phyloP scores from a whole-genome alignment of 2,113 vertebrate species.

The Paradisaea rubra region DNA sequence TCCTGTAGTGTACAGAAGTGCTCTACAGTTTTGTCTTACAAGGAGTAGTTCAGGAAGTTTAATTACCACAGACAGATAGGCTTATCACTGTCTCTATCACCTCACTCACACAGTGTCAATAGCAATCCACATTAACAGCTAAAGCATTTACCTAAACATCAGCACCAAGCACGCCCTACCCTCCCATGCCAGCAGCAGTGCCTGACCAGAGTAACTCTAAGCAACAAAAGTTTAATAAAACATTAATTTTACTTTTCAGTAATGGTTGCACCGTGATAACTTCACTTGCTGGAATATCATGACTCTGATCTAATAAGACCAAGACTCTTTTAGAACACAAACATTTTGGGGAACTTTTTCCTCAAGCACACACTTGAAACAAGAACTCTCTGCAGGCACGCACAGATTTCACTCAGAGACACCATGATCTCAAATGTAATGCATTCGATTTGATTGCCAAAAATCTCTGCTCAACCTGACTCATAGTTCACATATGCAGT shows the following conservation, averaged over 20 bases:
- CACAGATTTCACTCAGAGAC: neutral
- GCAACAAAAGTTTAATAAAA: neutral
- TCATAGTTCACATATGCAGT: neutral
- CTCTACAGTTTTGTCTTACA: neutral
- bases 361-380: neutral
- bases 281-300: neutral
- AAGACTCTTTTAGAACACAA: neutral
- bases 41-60: conserved; percentile 1
- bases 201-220: neutral
- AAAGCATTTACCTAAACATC: neutral
- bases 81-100: neutral
- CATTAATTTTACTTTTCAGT: neutral
- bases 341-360: neutral
- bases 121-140: neutral
- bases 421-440: neutral
- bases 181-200: neutral
- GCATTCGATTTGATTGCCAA: neutral
- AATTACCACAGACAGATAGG: neutral
- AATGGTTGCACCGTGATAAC: neutral
- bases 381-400: neutral
- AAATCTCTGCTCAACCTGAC: neutral
- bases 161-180: neutral
- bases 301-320: neutral
- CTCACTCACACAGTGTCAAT: neutral
- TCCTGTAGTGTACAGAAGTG: neutral